Conservation (phyloP, 2,888 invertebrate genomes). For the Crocallis elinguaria region DNA sequence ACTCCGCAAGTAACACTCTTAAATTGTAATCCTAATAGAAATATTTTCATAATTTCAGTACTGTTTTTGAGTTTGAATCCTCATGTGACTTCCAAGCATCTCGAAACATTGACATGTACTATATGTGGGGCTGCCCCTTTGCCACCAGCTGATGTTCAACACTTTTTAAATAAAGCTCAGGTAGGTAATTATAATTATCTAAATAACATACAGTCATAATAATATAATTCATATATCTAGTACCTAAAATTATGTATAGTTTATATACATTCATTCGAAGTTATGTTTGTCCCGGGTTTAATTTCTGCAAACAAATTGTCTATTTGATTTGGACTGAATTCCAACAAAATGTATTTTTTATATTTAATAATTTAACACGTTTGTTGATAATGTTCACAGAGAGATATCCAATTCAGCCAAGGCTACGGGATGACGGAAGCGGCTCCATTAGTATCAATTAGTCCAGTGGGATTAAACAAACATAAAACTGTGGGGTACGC, state of each 20-base stretch:
- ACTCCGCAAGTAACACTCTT: too few relatives aligned
- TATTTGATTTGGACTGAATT: too few relatives aligned
- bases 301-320: too few relatives aligned
- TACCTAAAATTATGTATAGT: too few relatives aligned
- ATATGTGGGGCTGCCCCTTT: constrained; percentile 88
- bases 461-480: constrained; percentile 47
- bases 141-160: constrained; percentile 83
- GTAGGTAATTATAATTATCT: constrained; percentile 41
- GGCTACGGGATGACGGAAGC: constrained; percentile 90
- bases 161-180: constrained; percentile 75
- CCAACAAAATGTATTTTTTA: too few relatives aligned
- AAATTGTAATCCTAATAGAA: too few relatives aligned
- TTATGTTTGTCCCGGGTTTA: too few relatives aligned
- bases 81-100: constrained; percentile 83
- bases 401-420: constrained; percentile 62
- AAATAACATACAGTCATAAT: too few relatives aligned
- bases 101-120: constrained; percentile 78
- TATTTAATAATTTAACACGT: not conserved
- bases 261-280: too few relatives aligned
- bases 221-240: too few relatives aligned
- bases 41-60: constrained; percentile 75
- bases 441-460: constrained; percentile 80
- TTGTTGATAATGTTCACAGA: constrained; percentile 46
- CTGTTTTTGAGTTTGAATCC: constrained; percentile 88
- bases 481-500: constrained; percentile 81